Conservation (phyloP, 1,140 invertebrate genomes). For the Drosophila asahinai region DNA sequence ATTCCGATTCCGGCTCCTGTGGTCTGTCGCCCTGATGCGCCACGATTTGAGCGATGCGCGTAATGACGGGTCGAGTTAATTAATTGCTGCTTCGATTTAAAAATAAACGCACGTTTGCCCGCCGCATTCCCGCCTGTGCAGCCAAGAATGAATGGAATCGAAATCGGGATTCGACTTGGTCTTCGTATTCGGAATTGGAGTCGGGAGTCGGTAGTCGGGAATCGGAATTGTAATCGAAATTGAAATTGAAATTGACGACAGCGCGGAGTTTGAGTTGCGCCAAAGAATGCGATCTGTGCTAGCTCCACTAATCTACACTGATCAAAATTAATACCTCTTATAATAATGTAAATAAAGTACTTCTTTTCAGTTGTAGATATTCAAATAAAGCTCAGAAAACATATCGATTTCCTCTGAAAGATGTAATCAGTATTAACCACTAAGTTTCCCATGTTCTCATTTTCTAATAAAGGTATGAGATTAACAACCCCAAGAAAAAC, state of each 20-base stretch:
- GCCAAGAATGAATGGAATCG: slow-evolving; percentile 74
- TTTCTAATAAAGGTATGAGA: background rate
- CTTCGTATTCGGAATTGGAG: slow-evolving; percentile 41
- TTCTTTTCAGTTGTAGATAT: background rate
- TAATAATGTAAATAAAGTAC: too few relatives aligned
- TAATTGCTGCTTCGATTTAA: slow-evolving; percentile 83
- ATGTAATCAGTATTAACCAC: too few relatives aligned
- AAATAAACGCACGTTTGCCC: slow-evolving; percentile 78
- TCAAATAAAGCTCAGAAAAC: background rate
- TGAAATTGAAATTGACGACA: slow-evolving; percentile 66
- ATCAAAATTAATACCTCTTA: too few relatives aligned
- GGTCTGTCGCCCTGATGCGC: slow-evolving; percentile 78
- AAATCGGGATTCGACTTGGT: slow-evolving; percentile 19
- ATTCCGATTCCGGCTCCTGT: slow-evolving; percentile 64
- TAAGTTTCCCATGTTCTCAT: background rate
- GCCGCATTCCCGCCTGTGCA: slow-evolving; percentile 73
- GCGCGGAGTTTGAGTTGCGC: slow-evolving; percentile 58
- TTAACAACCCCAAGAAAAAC: background rate
- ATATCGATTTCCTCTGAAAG: too few relatives aligned
- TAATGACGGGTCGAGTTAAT: slow-evolving; percentile 82
- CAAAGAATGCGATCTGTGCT: slow-evolving; percentile 49
- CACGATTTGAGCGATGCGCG: slow-evolving; percentile 79
- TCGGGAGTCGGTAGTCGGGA: slow-evolving; percentile 15
- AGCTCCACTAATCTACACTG: slow-evolving; percentile 37
- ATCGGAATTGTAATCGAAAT: slow-evolving; percentile 47